Conservation (phyloP, 2,888 invertebrate genomes). For the Eupithecia abbreviata region DNA sequence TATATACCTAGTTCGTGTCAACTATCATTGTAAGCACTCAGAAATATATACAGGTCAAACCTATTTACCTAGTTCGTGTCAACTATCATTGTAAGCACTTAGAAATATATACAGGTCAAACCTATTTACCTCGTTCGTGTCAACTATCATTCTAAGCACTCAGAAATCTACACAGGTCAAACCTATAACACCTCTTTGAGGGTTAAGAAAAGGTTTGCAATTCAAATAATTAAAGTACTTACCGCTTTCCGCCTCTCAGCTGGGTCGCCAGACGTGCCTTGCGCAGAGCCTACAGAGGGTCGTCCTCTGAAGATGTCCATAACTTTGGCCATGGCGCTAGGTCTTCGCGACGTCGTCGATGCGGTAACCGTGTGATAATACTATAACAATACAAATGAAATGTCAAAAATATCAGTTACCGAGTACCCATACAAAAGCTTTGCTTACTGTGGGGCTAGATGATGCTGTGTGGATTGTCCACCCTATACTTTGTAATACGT, state of each 20-base stretch:
- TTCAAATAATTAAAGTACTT: slow-evolving; percentile 42
- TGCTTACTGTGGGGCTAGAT: not conserved
- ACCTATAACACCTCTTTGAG: not conserved
- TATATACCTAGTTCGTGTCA: too few species aligned
- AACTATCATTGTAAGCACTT: too few species aligned
- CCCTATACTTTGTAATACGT: too few species aligned
- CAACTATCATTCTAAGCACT: too few species aligned
- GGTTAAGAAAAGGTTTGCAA: not conserved
- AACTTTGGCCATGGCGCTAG: slow-evolving; percentile 94
- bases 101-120: too few species aligned
- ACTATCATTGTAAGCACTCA: too few species aligned
- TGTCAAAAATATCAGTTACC: not conserved
- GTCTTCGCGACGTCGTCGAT: slow-evolving; percentile 77
- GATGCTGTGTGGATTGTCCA: too few species aligned
- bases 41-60: too few species aligned
- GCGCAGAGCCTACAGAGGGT: slow-evolving; percentile 59
- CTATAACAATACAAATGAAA: slow-evolving; percentile 59
- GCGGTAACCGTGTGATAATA: slow-evolving; percentile 90
- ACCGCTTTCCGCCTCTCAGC: slow-evolving; percentile 69
- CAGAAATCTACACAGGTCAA: not conserved
- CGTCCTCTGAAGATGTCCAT: slow-evolving; percentile 93
- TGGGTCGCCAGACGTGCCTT: slow-evolving; percentile 39
- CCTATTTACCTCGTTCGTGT: too few species aligned
- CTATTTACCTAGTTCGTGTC: too few species aligned
- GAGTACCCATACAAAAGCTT: not conserved